Conservation (phyloP, 2,888 invertebrate species). For the Pheosia tremula region DNA sequence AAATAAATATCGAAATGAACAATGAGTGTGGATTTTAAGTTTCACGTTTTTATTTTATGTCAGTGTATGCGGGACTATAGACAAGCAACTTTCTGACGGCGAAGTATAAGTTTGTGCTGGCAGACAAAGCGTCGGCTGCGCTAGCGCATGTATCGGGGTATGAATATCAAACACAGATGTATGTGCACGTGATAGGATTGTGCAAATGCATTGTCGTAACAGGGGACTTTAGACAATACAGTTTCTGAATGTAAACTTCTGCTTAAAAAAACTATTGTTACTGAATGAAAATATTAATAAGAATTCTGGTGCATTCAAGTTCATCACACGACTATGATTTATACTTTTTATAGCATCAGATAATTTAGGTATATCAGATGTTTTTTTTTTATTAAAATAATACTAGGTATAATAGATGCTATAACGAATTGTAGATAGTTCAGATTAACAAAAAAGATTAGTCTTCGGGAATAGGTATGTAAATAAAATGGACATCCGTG, state of each 20-base stretch:
- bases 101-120: slow-evolving; percentile 43
- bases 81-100: slow-evolving; percentile 39
- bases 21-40: background rate
- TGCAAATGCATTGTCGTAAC: slow-evolving; percentile 53
- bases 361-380: background rate
- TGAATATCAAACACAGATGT: slow-evolving; percentile 42
- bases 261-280: slow-evolving; percentile 20
- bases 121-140: slow-evolving; percentile 60
- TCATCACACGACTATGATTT: background rate
- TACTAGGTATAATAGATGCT: background rate
- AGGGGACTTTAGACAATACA: slow-evolving; percentile 44
- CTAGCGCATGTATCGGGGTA: slow-evolving; percentile 40
- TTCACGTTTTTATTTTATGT: slow-evolving; percentile 16
- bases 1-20: background rate
- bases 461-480: background rate
- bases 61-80: slow-evolving; percentile 38
- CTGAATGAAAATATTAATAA: background rate
- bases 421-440: slow-evolving; percentile 7
- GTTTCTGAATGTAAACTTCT: slow-evolving; percentile 39
- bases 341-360: background rate
- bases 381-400: background rate
- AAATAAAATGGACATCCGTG: slow-evolving; percentile 6
- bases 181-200: slow-evolving; percentile 38
- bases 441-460: background rate
- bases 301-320: background rate